Conservation (phyloP, 2,113 vertebrate species). For the Bucco capensis region DNA sequence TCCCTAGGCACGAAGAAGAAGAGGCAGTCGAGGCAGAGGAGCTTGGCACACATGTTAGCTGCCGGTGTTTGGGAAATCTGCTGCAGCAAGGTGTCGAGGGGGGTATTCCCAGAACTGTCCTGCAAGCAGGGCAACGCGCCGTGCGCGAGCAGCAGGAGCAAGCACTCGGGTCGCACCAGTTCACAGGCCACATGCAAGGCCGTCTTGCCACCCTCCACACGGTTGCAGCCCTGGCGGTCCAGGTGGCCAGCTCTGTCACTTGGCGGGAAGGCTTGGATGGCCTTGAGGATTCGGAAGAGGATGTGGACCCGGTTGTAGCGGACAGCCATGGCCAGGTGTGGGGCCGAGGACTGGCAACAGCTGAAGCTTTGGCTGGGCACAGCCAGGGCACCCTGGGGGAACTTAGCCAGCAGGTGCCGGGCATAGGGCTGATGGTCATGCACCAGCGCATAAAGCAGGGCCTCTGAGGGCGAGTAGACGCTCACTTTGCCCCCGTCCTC, state of each 20-base stretch:
- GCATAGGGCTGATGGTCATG: constrained; percentile 92
- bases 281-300: constrained; percentile 79
- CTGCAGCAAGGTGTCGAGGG: constrained; percentile 81
- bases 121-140: constrained; percentile 75
- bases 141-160: constrained; percentile 83
- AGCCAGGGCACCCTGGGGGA: constrained; percentile 76
- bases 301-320: constrained; percentile 85
- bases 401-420: constrained; percentile 80
- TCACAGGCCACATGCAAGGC: constrained; percentile 87
- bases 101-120: constrained; percentile 71
- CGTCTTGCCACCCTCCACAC: constrained; percentile 82
- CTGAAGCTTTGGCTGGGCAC: constrained; percentile 83
- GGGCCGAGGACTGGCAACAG: constrained; percentile 76
- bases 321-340: constrained; percentile 86
- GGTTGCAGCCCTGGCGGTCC: constrained; percentile 80
- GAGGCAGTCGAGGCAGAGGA: constrained; percentile 85
- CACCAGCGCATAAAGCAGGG: constrained; percentile 90
- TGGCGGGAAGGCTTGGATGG: constrained; percentile 66
- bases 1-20: constrained; percentile 80
- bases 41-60: constrained; percentile 45
- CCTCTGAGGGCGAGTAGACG: constrained; percentile 86
- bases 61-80: constrained; percentile 55
- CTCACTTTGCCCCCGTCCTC: constrained; percentile 85
- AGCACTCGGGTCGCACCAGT: constrained; percentile 80
- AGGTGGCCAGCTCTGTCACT: constrained; percentile 66